Conservation (phyloP, 1,140 invertebrate genomes). For the Papilio machaon region DNA sequence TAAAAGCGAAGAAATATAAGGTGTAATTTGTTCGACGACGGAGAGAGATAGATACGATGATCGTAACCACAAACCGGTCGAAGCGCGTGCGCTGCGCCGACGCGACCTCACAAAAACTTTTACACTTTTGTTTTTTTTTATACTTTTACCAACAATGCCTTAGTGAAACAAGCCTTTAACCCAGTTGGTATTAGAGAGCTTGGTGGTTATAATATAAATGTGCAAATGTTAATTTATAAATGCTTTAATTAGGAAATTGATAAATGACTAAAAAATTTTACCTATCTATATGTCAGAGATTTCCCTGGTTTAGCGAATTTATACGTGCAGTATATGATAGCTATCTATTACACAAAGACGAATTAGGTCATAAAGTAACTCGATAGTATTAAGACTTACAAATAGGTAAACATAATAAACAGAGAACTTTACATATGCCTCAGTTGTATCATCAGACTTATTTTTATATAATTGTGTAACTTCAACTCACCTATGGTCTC, state of each 20-base stretch:
- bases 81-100: constrained; percentile 74
- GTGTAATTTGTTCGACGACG: constrained; percentile 77
- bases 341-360: neutral
- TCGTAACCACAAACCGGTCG: constrained; percentile 77
- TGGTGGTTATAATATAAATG: constrained; percentile 62
- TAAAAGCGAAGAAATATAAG: constrained; percentile 79
- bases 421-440: constrained; percentile 29
- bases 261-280: neutral
- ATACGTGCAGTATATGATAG: neutral
- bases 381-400: constrained; percentile 15
- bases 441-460: too few relatives aligned
- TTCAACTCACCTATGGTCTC: constrained; percentile 91
- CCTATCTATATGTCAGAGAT: neutral
- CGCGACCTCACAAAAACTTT: constrained; percentile 81
- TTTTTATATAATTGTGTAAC: neutral
- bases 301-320: constrained; percentile 3
- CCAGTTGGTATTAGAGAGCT: constrained; percentile 63
- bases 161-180: constrained; percentile 68
- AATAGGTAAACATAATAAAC: constrained; percentile 35
- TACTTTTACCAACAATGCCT: constrained; percentile 69
- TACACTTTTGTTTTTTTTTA: constrained; percentile 74
- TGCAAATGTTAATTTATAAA: constrained; percentile 55
- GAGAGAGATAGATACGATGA: constrained; percentile 77
- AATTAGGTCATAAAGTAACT: neutral
- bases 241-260: constrained; percentile 22